Base-by-base conservation (phyloP, 2,888 invertebrate species). In the Mantis religiosa region DNA sequence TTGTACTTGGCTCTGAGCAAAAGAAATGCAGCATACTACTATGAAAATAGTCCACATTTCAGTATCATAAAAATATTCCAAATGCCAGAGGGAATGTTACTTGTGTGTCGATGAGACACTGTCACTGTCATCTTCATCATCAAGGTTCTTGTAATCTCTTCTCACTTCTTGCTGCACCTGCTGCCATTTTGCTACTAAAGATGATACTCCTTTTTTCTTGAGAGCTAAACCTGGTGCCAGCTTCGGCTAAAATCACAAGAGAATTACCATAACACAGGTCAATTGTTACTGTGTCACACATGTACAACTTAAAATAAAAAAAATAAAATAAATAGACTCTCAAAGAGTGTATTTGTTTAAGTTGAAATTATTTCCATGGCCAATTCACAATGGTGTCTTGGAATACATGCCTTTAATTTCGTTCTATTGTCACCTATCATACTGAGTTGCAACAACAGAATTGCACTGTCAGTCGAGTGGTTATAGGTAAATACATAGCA, bases 131-230 rank as follows among this genome's bases (percentile, higher is more conserved):
- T 88, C 88, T 20, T 88, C 84, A 9, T 89, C 87, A 34, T 89
- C 88, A 20, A 83, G 28, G 27, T 87, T 89, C 83, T 89, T 89
- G 54, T 84, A 89, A 84, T 90, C 90, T 47, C 90, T 84, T 30
- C 90, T 85, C 28, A 90, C 90, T 82, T 95, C 94, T 90, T 95
- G 94, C 92, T 96, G 96, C 84, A 96, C 95, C 91, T 95, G 95
- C 92, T 96, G 95, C 96, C 96, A 96, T 91, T 96, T 96, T 88
- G 96, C 95, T 0, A 96, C 96, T 92, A 96, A 93, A 84, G 95
- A 95, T 2, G 96, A 95, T 54, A 96, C 95, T 90, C 95, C 95
- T 92, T 96, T 96, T 92, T 96, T 96, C 92, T 96, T 96, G 93
- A 96, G 94, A 7, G 95, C 93, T 83, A 96, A 93, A n/a, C 95